phyloP scores from a whole-genome alignment of 1,140 invertebrate species.

The Drosophila arawakana region DNA sequence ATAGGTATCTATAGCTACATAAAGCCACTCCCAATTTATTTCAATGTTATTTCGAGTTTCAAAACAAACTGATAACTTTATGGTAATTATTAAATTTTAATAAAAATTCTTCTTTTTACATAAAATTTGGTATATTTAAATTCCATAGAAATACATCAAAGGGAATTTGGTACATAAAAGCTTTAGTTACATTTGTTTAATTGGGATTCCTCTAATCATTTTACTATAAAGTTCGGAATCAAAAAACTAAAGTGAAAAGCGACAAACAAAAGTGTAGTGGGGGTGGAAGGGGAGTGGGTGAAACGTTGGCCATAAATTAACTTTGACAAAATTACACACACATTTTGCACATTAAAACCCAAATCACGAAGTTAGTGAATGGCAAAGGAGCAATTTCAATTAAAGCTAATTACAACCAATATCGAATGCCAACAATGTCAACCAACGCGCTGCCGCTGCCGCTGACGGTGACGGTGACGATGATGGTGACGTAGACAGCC shows the following conservation, averaged over 20 bases:
- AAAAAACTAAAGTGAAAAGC: constrained; percentile 47
- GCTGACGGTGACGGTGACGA: not conserved
- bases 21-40: not conserved
- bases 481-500: not conserved
- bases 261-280: constrained; percentile 2
- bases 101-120: no score
- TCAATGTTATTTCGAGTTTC: not conserved
- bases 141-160: constrained; percentile 31
- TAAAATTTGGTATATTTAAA: constrained; percentile 12
- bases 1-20: constrained; percentile 11
- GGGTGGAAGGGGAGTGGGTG: not conserved
- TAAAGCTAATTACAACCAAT: constrained; percentile 83
- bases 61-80: not conserved
- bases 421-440: constrained; percentile 82
- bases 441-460: constrained; percentile 24
- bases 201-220: constrained; percentile 69
- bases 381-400: constrained; percentile 80
- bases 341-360: constrained; percentile 76
- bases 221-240: constrained; percentile 47
- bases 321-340: constrained; percentile 78
- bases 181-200: constrained; percentile 48
- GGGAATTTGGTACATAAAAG: constrained; percentile 34
- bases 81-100: not conserved
- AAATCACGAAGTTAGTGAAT: constrained; percentile 69
- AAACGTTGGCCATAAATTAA: constrained; percentile 73